Evolutionary conservation across 1,140 invertebrate genomes (phyloP).

Genomic region (Teleogryllus occipitalis): DNA sequence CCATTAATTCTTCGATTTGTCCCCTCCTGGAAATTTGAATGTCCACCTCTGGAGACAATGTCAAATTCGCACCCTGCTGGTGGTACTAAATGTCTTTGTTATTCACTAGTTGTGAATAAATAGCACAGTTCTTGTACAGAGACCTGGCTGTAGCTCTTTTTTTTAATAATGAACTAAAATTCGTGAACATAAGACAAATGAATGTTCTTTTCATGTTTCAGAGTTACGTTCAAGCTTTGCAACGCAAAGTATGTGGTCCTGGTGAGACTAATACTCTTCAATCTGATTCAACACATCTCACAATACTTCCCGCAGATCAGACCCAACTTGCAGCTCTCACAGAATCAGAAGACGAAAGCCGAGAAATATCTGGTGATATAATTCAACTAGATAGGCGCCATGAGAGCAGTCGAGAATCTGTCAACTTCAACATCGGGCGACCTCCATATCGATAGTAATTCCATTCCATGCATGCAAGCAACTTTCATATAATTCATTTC

Average conservation of each 20-base stretch:
- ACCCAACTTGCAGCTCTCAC: slow-evolving; percentile 37
- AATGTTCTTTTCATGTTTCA: slow-evolving; percentile 33
- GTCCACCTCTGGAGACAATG: no score
- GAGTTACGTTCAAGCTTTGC: slow-evolving; percentile 72
- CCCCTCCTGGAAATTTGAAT: no score
- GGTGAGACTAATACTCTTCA: slow-evolving; percentile 65
- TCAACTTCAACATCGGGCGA: slow-evolving; percentile 12
- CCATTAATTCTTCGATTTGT: no score
- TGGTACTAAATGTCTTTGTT: not conserved
- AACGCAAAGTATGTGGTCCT: slow-evolving; percentile 54
- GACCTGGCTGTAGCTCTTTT: no score
- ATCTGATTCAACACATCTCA: slow-evolving; percentile 62
- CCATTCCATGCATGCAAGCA: no score
- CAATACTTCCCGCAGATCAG: slow-evolving; percentile 48
- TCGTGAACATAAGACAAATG: not conserved
- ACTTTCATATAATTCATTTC: no score
- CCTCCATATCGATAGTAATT: slow-evolving; percentile 21
- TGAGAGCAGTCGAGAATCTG: slow-evolving; percentile 11
- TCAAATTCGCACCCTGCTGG: no score
- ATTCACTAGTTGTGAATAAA: not conserved
- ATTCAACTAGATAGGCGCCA: slow-evolving; percentile 21
- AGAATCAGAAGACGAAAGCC: slow-evolving; percentile 40
- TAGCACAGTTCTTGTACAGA: no score
- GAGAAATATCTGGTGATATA: slow-evolving; percentile 22
- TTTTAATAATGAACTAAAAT: no score